phyloP scores from a whole-genome alignment of 2,113 vertebrate genomes.

The Carassius gibelio region DNA sequence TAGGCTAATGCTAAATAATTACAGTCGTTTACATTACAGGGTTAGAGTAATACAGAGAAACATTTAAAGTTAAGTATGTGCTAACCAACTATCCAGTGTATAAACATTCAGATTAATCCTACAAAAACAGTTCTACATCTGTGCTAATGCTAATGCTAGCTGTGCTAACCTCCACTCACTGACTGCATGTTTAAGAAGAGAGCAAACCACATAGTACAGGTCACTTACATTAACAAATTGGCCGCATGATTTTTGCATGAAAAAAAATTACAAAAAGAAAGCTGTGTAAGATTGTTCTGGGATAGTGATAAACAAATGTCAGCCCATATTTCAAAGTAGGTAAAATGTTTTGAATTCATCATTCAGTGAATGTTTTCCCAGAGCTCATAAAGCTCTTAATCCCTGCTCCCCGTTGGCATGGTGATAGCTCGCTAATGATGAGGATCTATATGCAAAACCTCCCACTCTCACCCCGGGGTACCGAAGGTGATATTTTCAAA shows the following conservation, averaged over 20 bases:
- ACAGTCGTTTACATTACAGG: not conserved
- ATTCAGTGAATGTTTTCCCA: constrained; percentile 22
- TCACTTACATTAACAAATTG: constrained; percentile 99
- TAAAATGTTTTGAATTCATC: constrained; percentile 52
- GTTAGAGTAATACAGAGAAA: not conserved
- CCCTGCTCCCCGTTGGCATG: constrained; percentile 42
- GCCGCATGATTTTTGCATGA: constrained; percentile 98
- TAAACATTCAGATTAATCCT: not conserved
- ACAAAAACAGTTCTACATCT: constrained; percentile 69
- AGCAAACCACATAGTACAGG: constrained; percentile 95
- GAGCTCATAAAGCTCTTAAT: constrained; percentile 55
- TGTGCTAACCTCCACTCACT: constrained; percentile 64
- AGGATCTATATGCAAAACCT: constrained; percentile 61
- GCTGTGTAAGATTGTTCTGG: constrained; percentile 95
- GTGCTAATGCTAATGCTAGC: constrained; percentile 54
- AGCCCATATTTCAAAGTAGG: constrained; percentile 50
- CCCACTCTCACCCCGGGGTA: constrained; percentile 54
- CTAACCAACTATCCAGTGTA: too few species aligned
- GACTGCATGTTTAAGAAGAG: constrained; percentile 84
- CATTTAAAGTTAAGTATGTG: not conserved
- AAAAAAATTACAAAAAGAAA: constrained; percentile 98
- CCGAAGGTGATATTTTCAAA: constrained; percentile 54
- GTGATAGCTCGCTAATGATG: constrained; percentile 59
- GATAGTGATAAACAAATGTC: constrained; percentile 76
- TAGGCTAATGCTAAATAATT: constrained; percentile 18